Conservation (phyloP, 2,888 invertebrate species). For the Dioctria rufipes region DNA sequence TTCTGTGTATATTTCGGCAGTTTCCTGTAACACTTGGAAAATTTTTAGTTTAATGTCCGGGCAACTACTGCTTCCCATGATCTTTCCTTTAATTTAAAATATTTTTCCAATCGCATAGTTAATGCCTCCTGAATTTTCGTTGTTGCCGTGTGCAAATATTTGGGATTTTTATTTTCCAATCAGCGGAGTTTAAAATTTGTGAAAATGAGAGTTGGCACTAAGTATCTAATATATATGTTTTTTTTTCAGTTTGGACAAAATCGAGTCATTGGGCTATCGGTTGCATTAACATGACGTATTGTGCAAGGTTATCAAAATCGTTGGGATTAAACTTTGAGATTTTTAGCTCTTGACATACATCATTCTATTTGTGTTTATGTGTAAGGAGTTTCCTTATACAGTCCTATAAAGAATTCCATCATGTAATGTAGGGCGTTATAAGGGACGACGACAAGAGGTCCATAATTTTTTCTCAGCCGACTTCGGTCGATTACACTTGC, state of each 20-base stretch:
- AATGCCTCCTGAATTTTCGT: background rate
- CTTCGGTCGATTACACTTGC: no score
- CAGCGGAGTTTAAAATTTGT: background rate
- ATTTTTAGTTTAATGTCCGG: no score
- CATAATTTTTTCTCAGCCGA: no score
- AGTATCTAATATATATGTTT: background rate
- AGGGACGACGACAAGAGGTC: no score
- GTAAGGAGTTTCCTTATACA: background rate
- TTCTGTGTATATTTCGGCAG: no score
- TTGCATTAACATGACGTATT: background rate
- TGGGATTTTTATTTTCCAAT: background rate
- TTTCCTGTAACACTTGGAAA: no score
- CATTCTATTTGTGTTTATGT: background rate
- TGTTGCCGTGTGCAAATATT: background rate
- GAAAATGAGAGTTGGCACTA: background rate
- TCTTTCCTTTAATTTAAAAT: no score
- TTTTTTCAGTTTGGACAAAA: background rate
- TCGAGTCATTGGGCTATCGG: background rate
- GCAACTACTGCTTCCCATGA: no score
- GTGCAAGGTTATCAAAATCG: background rate
- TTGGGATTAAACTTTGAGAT: background rate
- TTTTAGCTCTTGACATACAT: background rate
- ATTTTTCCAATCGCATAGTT: no score
- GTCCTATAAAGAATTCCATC: background rate
- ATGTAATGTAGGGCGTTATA: background rate